Evolutionary conservation across 2,888 invertebrate species (phyloP).

Genomic region (Oscheius onirici): DNA sequence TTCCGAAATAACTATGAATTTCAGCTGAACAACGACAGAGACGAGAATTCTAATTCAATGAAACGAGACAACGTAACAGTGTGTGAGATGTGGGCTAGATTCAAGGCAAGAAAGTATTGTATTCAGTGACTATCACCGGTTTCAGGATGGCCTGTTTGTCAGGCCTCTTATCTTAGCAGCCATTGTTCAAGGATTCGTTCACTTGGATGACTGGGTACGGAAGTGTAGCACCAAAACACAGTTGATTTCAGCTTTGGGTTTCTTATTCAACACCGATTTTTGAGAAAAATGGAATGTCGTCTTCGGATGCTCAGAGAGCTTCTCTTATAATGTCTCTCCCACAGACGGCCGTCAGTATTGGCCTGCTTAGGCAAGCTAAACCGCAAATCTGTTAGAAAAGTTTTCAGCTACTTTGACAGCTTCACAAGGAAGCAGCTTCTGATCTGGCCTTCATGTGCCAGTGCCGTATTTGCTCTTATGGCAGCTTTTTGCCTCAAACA

Average conservation of each 20-base stretch:
- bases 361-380: conserved; percentile 39
- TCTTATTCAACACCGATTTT: conserved; percentile 68
- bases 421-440: conserved; percentile 59
- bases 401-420: conserved; percentile 54
- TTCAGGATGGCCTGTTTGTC: conserved; percentile 55
- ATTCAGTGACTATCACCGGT: background rate
- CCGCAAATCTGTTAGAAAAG: background rate
- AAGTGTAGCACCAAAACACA: too few species aligned
- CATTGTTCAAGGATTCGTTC: conserved; percentile 64
- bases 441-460: conserved; percentile 57
- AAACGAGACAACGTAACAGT: too few species aligned
- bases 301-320: conserved; percentile 53
- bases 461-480: conserved; percentile 42
- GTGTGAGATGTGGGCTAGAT: too few species aligned
- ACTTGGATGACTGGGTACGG: conserved; percentile 67
- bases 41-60: background rate
- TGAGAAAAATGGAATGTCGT: conserved; percentile 55
- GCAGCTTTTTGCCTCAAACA: conserved; percentile 33
- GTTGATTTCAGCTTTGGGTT: conserved; percentile 68
- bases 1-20: background rate
- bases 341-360: conserved; percentile 57
- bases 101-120: background rate
- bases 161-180: conserved; percentile 60
- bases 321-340: conserved; percentile 61
- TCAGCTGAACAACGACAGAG: background rate